Conservation (phyloP, 2,797 vertebrate species). For the Periophthalmus magnuspinnatus region DNA sequence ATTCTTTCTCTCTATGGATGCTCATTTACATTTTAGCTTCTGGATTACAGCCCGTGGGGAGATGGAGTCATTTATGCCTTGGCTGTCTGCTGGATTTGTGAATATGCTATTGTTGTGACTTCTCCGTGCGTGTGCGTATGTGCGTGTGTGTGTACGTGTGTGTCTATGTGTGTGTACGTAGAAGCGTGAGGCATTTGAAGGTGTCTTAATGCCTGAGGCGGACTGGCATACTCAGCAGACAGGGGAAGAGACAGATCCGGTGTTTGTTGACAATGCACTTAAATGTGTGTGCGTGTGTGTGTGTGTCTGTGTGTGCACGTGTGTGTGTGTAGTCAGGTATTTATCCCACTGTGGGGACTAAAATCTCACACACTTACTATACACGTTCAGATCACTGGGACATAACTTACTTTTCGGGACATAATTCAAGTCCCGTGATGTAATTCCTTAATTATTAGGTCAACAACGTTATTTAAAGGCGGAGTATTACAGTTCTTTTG, state of each 20-base stretch:
- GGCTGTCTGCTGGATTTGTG: constrained; percentile 63
- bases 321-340: too few species aligned
- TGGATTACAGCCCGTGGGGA: constrained; percentile 45
- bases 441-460: too few species aligned
- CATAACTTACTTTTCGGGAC: too few species aligned
- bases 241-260: constrained; percentile 76
- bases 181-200: constrained; percentile 54
- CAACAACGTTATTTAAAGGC: too few species aligned
- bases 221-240: constrained; percentile 73
- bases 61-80: constrained; percentile 61
- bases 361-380: too few species aligned
- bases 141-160: too few species aligned
- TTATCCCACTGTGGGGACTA: too few species aligned
- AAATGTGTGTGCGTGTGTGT: constrained; percentile 57
- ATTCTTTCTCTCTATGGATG: constrained; percentile 35
- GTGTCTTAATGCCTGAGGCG: constrained; percentile 78
- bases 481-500: too few species aligned
- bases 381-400: too few species aligned
- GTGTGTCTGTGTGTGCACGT: background rate
- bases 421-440: too few species aligned
- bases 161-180: constrained; percentile 24
- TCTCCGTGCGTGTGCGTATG: constrained; percentile 20
- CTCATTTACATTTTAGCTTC: constrained; percentile 55
- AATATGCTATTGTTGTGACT: constrained; percentile 48
- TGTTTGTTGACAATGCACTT: constrained; percentile 86